Evolutionary conservation across 1,140 invertebrate genomes (phyloP).

Genomic region (Hestina assimilis): DNA sequence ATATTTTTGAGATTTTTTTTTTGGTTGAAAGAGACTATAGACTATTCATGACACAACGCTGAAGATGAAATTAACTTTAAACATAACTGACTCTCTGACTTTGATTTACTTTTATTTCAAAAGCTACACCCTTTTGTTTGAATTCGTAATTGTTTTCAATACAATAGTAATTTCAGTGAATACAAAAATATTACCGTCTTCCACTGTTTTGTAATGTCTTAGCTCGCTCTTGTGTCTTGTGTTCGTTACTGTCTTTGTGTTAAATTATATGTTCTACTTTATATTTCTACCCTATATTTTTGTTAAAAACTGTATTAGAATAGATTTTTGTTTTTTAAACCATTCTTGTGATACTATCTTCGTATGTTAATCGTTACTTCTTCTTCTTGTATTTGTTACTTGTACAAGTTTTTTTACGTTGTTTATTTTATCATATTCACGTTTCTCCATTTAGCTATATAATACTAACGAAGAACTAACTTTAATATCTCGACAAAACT

Average conservation of each 20-base stretch:
- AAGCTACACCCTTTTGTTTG: not conserved
- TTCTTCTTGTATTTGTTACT: not conserved
- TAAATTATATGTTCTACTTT: slow-evolving; percentile 9
- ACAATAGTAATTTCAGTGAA: not conserved
- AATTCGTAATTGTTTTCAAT: not conserved
- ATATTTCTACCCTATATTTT: slow-evolving; percentile 16
- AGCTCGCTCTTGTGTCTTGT: slow-evolving; percentile 18
- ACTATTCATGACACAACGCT: too few relatives aligned
- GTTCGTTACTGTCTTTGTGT: slow-evolving; percentile 21
- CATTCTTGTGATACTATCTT: not conserved
- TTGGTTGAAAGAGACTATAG: too few relatives aligned
- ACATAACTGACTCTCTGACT: not conserved
- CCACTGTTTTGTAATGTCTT: slow-evolving; percentile 29
- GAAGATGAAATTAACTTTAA: too few relatives aligned
- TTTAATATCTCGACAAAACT: not conserved
- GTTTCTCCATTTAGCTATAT: not conserved
- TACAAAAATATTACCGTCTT: slow-evolving; percentile 25
- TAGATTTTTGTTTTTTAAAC: slow-evolving; percentile 15
- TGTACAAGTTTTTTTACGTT: slow-evolving; percentile 10
- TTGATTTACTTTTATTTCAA: not conserved
- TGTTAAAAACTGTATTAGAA: slow-evolving; percentile 40
- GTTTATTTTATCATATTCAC: slow-evolving; percentile 22
- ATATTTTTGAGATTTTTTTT: too few relatives aligned
- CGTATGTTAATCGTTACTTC: not conserved
- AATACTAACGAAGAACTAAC: not conserved